Percentiles rank a stretch among this genome's conserved stretches.
phyloP scores from a whole-genome alignment of 2,797 vertebrate genomes.

The Synaphobranchus kaupii region DNA sequence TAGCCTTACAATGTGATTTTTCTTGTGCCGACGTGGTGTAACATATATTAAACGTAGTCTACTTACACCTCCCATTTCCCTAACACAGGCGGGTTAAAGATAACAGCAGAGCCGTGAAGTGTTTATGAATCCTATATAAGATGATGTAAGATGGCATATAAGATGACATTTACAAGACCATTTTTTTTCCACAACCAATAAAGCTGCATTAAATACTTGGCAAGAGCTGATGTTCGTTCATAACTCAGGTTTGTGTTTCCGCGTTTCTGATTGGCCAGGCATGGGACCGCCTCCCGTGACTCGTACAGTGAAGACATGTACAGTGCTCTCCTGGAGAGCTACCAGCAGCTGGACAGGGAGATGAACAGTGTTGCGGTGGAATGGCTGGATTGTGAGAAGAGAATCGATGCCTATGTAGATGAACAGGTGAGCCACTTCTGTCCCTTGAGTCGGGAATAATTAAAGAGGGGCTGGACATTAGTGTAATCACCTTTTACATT shows the following conservation, averaged over 20 bases:
- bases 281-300: conserved; percentile 86
- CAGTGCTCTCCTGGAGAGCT: conserved; percentile 85
- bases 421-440: conserved; percentile 82
- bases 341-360: conserved; percentile 88
- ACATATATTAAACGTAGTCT: background rate
- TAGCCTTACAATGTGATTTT: background rate
- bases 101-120: background rate
- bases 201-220: background rate
- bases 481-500: background rate
- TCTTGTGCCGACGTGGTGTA: background rate
- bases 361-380: conserved; percentile 86
- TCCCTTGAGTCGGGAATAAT: background rate
- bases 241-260: background rate
- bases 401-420: conserved; percentile 96
- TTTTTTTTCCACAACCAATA: background rate
- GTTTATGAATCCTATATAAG: background rate
- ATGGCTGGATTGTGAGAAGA: conserved; percentile 96
- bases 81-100: background rate
- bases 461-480: background rate
- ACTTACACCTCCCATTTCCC: background rate
- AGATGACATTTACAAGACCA: background rate
- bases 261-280: conserved; percentile 65
- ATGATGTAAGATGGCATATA: background rate
- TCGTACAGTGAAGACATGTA: conserved; percentile 91
- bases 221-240: background rate